Conservation (phyloP, 1,140 invertebrate genomes). For the Sitodiplosis mosellana region DNA sequence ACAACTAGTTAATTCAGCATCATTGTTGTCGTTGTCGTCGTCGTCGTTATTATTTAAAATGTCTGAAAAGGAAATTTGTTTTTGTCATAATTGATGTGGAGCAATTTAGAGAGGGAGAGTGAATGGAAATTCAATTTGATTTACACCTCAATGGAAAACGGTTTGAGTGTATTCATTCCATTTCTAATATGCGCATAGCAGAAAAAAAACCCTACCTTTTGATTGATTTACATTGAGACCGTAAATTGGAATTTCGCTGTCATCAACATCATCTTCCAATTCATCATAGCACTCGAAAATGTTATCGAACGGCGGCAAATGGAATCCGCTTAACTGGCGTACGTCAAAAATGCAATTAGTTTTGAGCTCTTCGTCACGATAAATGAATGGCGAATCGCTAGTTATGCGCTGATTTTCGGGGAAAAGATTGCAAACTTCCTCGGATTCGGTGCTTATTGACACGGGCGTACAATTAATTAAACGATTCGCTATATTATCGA, state of each 20-base stretch:
- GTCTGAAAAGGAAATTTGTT: background rate
- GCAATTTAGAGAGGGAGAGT: no score
- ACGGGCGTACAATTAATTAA: background rate
- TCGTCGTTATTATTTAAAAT: background rate
- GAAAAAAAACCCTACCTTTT: background rate
- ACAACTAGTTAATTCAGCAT: background rate
- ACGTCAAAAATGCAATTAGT: slow-evolving; percentile 5
- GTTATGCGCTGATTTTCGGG: background rate
- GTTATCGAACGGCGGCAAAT: background rate
- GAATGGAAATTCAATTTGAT: no score
- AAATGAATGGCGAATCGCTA: background rate
- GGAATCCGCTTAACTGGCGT: background rate
- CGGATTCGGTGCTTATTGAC: background rate
- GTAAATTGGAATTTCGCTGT: background rate
- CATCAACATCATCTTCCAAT: background rate
- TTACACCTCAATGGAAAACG: no score
- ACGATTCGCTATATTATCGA: background rate
- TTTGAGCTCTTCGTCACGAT: background rate
- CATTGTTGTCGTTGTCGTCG: background rate
- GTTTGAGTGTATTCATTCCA: no score
- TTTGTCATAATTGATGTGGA: no score
- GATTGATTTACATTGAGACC: background rate
- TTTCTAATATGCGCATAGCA: no score
- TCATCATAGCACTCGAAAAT: slow-evolving; percentile 2
- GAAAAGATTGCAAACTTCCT: slow-evolving; percentile 2